Evolutionary conservation across 2,888 invertebrate species (phyloP).

Genomic region (Branchellion lobata): DNA sequence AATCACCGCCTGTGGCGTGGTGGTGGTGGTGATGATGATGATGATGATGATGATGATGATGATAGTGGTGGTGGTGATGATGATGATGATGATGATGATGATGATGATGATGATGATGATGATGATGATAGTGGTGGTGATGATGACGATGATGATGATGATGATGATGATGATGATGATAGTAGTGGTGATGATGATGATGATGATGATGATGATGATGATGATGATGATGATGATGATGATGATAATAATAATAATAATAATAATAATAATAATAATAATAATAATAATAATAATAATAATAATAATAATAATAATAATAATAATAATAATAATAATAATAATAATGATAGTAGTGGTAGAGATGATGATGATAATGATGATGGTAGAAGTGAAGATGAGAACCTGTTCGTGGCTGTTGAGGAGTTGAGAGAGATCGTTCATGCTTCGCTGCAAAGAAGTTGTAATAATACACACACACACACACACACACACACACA

Average conservation of each 20-base stretch:
- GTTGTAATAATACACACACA: no score
- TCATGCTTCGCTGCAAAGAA: no score
- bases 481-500: no score
- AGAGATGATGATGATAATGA: no score
- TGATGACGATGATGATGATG: background rate
- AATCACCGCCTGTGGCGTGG: background rate
- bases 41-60: conserved; percentile 8
- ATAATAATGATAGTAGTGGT: background rate
- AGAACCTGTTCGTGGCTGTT: no score
- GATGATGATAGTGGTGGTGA: conserved; percentile 6
- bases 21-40: background rate
- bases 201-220: no score
- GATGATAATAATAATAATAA: no score
- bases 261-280: background rate
- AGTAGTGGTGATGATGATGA: background rate
- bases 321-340: background rate
- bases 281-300: background rate
- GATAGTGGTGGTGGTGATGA: conserved; percentile 11
- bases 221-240: no score
- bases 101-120: background rate
- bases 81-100: background rate
- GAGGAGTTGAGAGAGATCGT: no score
- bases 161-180: conserved; percentile 21
- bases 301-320: background rate
- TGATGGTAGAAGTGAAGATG: no score